Percentiles rank a stretch among this genome's conserved stretches.
phyloP scores from a whole-genome alignment of 2,797 vertebrate species.

The Okamejei kenojei region DNA sequence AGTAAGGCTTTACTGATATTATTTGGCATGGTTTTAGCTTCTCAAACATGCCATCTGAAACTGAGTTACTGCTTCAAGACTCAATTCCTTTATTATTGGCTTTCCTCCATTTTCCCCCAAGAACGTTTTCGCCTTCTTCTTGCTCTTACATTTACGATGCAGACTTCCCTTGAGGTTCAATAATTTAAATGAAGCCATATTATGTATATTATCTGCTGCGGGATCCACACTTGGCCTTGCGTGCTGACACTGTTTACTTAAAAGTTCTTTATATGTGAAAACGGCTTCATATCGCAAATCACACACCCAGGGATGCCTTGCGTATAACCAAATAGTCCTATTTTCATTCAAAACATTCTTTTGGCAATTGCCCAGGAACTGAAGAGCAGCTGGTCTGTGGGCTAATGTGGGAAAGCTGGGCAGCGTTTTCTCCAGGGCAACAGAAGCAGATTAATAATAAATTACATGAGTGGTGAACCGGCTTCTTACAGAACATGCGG shows the following conservation, averaged over 20 bases:
- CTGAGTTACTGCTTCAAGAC: too few species aligned
- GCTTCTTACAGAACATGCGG: too few species aligned
- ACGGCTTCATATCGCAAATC: slow-evolving; percentile 24
- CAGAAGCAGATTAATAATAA: background rate
- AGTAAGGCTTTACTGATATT: background rate
- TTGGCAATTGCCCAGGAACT: slow-evolving; percentile 32
- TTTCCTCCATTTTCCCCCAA: too few species aligned
- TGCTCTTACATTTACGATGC: background rate
- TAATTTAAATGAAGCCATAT: background rate
- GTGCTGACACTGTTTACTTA: slow-evolving; percentile 23
- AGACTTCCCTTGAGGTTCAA: slow-evolving; percentile 9
- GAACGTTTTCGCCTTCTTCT: background rate
- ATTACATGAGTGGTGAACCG: background rate
- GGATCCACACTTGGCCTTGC: background rate
- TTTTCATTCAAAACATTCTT: slow-evolving; percentile 34
- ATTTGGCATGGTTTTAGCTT: background rate
- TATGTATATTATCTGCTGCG: slow-evolving; percentile 8
- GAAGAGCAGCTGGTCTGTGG: slow-evolving; percentile 29
- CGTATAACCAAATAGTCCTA: slow-evolving; percentile 2
- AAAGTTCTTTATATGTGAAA: slow-evolving; percentile 24
- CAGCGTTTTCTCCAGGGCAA: background rate
- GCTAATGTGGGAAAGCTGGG: slow-evolving; percentile 34
- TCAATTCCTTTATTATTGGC: background rate
- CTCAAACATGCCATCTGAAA: background rate
- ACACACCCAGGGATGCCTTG: slow-evolving; percentile 16